Conservation (phyloP, 2,888 invertebrate genomes). For the Aproaerema taeniolella region DNA sequence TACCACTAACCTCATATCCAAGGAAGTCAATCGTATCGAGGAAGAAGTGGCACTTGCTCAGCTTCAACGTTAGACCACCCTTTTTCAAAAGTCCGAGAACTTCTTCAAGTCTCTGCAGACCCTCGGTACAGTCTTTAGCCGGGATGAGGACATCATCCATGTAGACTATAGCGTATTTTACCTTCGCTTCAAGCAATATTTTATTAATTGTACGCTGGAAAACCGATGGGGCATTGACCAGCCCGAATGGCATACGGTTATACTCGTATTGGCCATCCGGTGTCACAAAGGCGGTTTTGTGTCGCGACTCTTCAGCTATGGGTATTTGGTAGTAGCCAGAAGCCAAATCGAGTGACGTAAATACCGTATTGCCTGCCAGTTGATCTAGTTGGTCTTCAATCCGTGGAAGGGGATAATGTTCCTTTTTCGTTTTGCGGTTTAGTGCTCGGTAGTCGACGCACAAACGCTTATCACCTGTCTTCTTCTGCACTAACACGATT, state of each 20-base stretch:
- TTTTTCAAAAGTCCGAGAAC: neutral
- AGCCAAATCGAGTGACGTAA: too few relatives aligned
- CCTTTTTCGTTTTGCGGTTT: too few relatives aligned
- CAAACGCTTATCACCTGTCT: conserved; percentile 9
- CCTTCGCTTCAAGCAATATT: neutral
- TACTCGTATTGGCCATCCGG: too few relatives aligned
- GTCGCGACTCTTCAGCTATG: too few relatives aligned
- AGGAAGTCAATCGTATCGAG: too few relatives aligned
- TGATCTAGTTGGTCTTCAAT: neutral
- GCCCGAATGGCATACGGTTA: too few relatives aligned
- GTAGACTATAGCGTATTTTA: neutral
- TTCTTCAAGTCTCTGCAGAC: neutral
- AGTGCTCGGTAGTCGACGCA: too few relatives aligned
- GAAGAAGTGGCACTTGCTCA: conserved; percentile 13
- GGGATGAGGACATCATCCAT: conserved; percentile 1
- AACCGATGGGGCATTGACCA: neutral
- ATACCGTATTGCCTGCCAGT: neutral
- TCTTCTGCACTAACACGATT: conserved; percentile 13
- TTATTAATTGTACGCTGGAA: neutral
- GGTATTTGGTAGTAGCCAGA: too few relatives aligned
- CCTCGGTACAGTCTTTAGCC: neutral
- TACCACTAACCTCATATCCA: neutral
- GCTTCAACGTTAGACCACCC: conserved; percentile 7
- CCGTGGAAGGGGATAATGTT: too few relatives aligned
- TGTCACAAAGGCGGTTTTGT: too few relatives aligned